phyloP scores from a whole-genome alignment of 2,797 vertebrate genomes.

The Trachops cirrhosus region DNA sequence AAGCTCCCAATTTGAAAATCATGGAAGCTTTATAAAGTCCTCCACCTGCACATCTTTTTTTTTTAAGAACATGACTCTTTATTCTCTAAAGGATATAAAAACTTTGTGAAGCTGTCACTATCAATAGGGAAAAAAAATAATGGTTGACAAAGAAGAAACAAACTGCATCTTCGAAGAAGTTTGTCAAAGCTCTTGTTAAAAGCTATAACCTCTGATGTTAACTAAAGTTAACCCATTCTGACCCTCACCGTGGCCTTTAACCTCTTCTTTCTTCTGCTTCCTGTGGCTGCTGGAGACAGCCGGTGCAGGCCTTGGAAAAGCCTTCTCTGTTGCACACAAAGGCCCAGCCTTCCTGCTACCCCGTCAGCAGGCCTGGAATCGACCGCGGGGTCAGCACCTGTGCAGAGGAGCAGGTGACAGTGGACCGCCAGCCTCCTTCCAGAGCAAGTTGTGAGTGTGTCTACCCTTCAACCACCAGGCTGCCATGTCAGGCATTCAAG shows the following conservation, averaged over 20 bases:
- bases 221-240: conserved; percentile 86
- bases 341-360: conserved; percentile 80
- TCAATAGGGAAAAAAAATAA: conserved; percentile 82
- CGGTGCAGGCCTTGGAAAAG: conserved; percentile 80
- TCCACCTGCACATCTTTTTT: conserved; percentile 87
- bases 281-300: conserved; percentile 81
- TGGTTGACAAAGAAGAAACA: conserved; percentile 87
- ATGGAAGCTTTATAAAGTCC: conserved; percentile 84
- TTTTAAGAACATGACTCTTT: conserved; percentile 82
- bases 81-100: conserved; percentile 85
- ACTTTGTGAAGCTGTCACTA: conserved; percentile 87
- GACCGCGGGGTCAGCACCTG: conserved; percentile 88
- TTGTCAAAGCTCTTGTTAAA: conserved; percentile 86
- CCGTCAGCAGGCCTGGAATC: conserved; percentile 80
- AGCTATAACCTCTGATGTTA: conserved; percentile 88
- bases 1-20: conserved; percentile 85
- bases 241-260: conserved; percentile 83
- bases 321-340: conserved; percentile 84
- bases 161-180: conserved; percentile 85
- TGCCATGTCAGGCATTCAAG: conserved; percentile 87
- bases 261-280: conserved; percentile 85
- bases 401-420: conserved; percentile 89
- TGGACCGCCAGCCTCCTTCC: conserved; percentile 78
- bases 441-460: conserved; percentile 82
- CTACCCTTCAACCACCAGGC: conserved; percentile 80